Conservation (phyloP, 1,140 invertebrate species). For the Micrasema minimum region DNA sequence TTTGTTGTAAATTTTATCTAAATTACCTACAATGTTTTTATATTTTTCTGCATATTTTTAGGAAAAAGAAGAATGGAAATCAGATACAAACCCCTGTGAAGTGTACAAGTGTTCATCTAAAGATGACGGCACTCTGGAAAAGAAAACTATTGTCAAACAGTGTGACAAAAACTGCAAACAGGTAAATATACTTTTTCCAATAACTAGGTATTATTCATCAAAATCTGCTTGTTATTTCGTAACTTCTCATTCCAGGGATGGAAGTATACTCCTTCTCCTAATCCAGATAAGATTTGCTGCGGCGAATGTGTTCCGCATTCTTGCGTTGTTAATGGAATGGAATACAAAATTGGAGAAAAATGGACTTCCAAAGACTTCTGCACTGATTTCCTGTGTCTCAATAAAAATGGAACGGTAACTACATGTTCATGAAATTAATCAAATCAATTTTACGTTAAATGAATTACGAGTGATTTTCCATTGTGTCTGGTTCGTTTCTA, state of each 20-base stretch:
- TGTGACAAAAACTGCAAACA: constrained; percentile 43
- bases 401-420: constrained; percentile 60
- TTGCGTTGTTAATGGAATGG: constrained; percentile 68
- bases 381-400: constrained; percentile 68
- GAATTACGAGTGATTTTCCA: neutral
- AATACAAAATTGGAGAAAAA: constrained; percentile 64
- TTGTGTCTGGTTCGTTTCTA: constrained; percentile 48
- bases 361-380: constrained; percentile 73
- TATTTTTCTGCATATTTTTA: too few relatives aligned
- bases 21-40: too few relatives aligned
- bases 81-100: constrained; percentile 33
- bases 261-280: constrained; percentile 42
- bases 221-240: neutral
- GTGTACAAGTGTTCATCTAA: constrained; percentile 29
- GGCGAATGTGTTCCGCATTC: constrained; percentile 72
- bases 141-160: constrained; percentile 37
- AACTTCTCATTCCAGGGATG: constrained; percentile 37
- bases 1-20: too few relatives aligned
- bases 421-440: constrained; percentile 3
- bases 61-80: constrained; percentile 36
- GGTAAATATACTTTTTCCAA: constrained; percentile 18
- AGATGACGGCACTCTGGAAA: constrained; percentile 42
- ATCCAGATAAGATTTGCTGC: constrained; percentile 66
- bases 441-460: too few relatives aligned
- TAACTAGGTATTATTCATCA: too few relatives aligned